A percentile compares a stretch with the other conserved stretches of the same genome.
Conservation (phyloP, 2,113 vertebrate species). For the Tympanuchus pallidicinctus region DNA sequence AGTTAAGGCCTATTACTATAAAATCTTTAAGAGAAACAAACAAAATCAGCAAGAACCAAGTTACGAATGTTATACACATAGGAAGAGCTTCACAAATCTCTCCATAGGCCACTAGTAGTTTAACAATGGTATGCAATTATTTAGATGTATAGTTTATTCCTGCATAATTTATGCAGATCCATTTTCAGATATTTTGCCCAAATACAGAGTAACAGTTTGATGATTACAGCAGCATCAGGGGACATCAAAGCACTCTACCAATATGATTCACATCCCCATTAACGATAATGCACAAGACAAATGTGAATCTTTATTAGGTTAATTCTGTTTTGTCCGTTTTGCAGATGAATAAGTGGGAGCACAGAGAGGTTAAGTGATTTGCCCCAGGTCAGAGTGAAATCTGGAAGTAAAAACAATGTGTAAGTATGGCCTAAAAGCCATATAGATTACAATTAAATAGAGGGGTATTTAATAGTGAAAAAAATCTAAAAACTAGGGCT, state of each 20-base stretch:
- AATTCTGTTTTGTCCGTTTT: constrained; percentile 64
- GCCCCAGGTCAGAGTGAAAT: constrained; percentile 51
- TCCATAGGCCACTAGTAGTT: constrained; percentile 26
- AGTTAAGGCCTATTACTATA: not conserved
- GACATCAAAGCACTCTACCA: constrained; percentile 64
- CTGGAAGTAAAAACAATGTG: constrained; percentile 56
- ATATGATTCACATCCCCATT: constrained; percentile 68
- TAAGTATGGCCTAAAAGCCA: constrained; percentile 43
- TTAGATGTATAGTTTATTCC: constrained; percentile 56
- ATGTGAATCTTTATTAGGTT: constrained; percentile 68
- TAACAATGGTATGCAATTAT: constrained; percentile 60
- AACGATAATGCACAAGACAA: constrained; percentile 64
- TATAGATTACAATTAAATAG: constrained; percentile 53
- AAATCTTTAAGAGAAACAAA: not conserved
- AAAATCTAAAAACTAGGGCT: not conserved
- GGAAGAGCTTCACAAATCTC: constrained; percentile 19
- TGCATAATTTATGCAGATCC: constrained; percentile 68
- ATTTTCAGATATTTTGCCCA: constrained; percentile 60
- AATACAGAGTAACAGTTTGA: constrained; percentile 65
- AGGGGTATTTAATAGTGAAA: constrained; percentile 18
- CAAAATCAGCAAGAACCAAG: constrained; percentile 17
- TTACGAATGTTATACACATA: not conserved
- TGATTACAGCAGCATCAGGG: constrained; percentile 61
- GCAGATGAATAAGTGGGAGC: constrained; percentile 66
- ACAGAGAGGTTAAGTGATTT: constrained; percentile 65